Conservation (phyloP, 2,888 invertebrate species). For the Sthenelais limicola region DNA sequence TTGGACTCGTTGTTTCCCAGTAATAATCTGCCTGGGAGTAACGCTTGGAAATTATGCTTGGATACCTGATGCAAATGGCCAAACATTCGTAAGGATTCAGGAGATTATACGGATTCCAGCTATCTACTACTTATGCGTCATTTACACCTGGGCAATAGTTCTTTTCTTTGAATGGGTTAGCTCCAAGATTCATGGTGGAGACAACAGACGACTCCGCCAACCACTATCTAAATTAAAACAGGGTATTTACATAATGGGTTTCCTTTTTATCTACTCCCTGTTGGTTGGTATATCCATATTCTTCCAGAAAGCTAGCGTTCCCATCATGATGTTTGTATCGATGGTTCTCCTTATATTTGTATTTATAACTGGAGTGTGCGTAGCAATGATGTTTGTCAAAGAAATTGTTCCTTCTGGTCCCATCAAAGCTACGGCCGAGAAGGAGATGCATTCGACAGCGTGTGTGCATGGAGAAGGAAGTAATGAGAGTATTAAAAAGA, state of each 20-base stretch:
- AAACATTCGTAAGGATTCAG: slow-evolving; percentile 46
- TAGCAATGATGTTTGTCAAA: neutral
- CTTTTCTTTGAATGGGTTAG: slow-evolving; percentile 6
- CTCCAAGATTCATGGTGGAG: neutral
- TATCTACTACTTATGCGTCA: slow-evolving; percentile 44
- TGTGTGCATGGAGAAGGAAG: too few relatives aligned
- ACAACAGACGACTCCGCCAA: neutral
- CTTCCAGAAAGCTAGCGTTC: neutral
- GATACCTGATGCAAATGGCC: slow-evolving; percentile 51
- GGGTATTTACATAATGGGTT: neutral
- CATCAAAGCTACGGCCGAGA: too few relatives aligned
- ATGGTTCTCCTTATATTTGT: slow-evolving; percentile 16
- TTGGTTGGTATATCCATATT: slow-evolving; percentile 4
- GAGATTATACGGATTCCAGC: slow-evolving; percentile 52
- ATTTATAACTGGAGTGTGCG: slow-evolving; percentile 15
- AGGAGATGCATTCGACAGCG: too few relatives aligned
- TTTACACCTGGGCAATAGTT: slow-evolving; percentile 21
- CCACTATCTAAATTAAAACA: neutral
- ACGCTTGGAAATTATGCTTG: slow-evolving; percentile 47
- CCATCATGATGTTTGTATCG: slow-evolving; percentile 18
- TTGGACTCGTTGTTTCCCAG: slow-evolving; percentile 39
- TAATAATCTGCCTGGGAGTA: slow-evolving; percentile 25
- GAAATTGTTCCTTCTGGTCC: slow-evolving; percentile 9
- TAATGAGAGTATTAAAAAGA: too few relatives aligned
- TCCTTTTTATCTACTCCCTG: slow-evolving; percentile 3